Conservation (phyloP, 2,113 vertebrate species). For the Coracopsis vasa region DNA sequence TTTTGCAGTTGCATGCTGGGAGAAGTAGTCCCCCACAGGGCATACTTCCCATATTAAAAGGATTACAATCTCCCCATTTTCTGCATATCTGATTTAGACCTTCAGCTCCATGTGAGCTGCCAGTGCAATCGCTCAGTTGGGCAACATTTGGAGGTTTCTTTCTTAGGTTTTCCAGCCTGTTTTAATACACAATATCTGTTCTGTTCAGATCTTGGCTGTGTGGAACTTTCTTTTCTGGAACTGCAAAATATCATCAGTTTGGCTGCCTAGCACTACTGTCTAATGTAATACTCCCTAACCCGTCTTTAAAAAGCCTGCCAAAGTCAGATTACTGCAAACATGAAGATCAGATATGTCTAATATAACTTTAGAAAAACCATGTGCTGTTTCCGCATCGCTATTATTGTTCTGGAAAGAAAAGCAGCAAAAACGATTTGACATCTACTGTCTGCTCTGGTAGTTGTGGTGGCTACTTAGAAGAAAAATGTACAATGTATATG, state of each 20-base stretch:
- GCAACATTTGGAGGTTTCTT: slow-evolving; percentile 15
- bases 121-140: not conserved
- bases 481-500: not conserved
- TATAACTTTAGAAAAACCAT: slow-evolving; percentile 48
- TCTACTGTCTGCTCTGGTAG: slow-evolving; percentile 37
- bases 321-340: slow-evolving; percentile 64
- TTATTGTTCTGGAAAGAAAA: slow-evolving; percentile 49
- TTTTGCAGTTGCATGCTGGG: slow-evolving; percentile 39
- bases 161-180: slow-evolving; percentile 24
- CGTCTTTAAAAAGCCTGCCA: slow-evolving; percentile 52
- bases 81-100: slow-evolving; percentile 23
- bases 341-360: slow-evolving; percentile 63
- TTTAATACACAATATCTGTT: slow-evolving; percentile 52
- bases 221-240: slow-evolving; percentile 45
- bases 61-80: slow-evolving; percentile 52
- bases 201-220: slow-evolving; percentile 50
- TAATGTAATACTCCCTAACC: slow-evolving; percentile 54
- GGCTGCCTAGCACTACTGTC: slow-evolving; percentile 51
- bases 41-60: slow-evolving; percentile 37
- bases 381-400: slow-evolving; percentile 17
- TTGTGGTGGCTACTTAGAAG: not conserved
- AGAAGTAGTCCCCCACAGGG: slow-evolving; percentile 21
- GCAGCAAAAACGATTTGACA: slow-evolving; percentile 30
- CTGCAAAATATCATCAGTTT: slow-evolving; percentile 60
- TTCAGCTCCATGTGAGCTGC: not conserved